Conservation (phyloP, 2,797 vertebrate species). For the Poecilia gillii region DNA sequence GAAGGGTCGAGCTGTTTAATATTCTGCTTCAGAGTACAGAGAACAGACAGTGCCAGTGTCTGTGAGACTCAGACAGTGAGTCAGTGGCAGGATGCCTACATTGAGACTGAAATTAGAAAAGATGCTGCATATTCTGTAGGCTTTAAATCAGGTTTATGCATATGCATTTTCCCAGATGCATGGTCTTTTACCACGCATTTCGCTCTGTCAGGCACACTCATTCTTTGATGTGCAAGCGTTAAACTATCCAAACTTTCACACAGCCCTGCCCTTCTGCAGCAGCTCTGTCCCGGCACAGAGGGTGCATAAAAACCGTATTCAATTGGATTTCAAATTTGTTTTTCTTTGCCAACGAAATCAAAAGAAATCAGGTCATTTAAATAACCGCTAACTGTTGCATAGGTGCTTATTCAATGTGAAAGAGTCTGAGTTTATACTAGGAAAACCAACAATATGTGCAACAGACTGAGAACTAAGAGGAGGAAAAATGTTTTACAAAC, state of each 20-base stretch:
- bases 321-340: conserved; percentile 39
- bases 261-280: conserved; percentile 22
- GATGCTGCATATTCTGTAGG: not conserved
- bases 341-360: conserved; percentile 47
- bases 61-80: conserved; percentile 16
- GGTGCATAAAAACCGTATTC: conserved; percentile 8
- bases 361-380: conserved; percentile 29
- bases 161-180: conserved; percentile 14
- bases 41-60: conserved; percentile 6
- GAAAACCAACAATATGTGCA: not conserved
- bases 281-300: conserved; percentile 17
- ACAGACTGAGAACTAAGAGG: not conserved
- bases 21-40: conserved; percentile 24
- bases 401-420: conserved; percentile 3
- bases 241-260: conserved; percentile 23
- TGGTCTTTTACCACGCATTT: conserved; percentile 12
- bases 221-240: conserved; percentile 53
- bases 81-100: conserved; percentile 5
- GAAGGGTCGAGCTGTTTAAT: conserved; percentile 31
- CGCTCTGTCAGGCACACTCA: conserved; percentile 23
- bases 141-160: conserved; percentile 29
- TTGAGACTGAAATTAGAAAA: conserved; percentile 6
- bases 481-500: not conserved
- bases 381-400: conserved; percentile 16
- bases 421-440: conserved; percentile 5